These are phyloP conservation scores for Temnothorax ravouxi DNA, from an alignment of 2,888 invertebrate species.

Conservation along the genomic window DNA sequence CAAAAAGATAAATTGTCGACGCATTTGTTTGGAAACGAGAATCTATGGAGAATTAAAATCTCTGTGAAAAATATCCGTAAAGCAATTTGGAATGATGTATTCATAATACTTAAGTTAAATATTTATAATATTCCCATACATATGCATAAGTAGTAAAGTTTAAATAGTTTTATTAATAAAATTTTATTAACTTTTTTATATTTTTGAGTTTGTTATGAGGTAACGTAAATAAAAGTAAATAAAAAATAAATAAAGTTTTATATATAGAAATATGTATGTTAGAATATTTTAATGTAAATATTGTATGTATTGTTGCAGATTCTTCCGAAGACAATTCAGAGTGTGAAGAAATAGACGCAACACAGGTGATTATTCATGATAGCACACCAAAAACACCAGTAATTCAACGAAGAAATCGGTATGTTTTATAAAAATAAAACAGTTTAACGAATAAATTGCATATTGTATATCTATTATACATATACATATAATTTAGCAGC, in stretches of 20 bases:
- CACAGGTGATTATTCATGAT: conserved; percentile 93
- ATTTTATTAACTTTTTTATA: neutral
- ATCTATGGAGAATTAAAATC: neutral
- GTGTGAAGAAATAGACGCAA: conserved; percentile 92
- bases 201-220: neutral
- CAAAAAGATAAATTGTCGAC: neutral
- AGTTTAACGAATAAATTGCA: neutral
- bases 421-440: conserved; percentile 70
- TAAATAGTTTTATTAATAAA: neutral
- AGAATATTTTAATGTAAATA: conserved; percentile 5
- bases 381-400: conserved; percentile 91
- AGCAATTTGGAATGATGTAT: neutral
- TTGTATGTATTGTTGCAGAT: conserved; percentile 65
- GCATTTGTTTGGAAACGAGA: neutral
- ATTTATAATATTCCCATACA: neutral
- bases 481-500: neutral
- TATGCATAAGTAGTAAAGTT: neutral
- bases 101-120: neutral
- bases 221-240: neutral
- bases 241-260: neutral
- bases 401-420: conserved; percentile 88
- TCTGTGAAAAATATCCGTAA: neutral
- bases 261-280: neutral
- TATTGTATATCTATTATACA: neutral
- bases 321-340: conserved; percentile 82